Evolutionary conservation across 2,888 invertebrate genomes (phyloP).

Genomic region (Strigamia transsilvanica): DNA sequence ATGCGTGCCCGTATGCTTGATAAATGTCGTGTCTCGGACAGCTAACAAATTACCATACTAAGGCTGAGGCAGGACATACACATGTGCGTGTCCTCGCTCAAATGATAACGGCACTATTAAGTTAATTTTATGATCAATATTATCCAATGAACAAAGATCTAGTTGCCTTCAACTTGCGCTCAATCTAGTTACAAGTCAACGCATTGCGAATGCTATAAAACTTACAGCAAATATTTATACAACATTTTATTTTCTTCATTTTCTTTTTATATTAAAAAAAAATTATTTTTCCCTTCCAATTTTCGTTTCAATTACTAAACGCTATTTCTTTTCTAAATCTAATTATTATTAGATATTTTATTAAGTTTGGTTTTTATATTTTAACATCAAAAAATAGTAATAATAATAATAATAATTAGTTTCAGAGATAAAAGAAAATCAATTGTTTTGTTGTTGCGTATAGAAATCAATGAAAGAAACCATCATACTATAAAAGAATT

Average conservation of each 20-base stretch:
- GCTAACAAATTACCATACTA: slow-evolving; percentile 36
- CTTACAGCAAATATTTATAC: not conserved
- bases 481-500: too few relatives aligned
- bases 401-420: not conserved
- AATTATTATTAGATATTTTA: not conserved
- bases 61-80: slow-evolving; percentile 13
- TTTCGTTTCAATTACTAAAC: too few relatives aligned
- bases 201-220: not conserved
- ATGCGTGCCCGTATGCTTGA: slow-evolving; percentile 34
- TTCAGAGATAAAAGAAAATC: slow-evolving; percentile 1
- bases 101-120: slow-evolving; percentile 40
- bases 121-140: slow-evolving; percentile 43
- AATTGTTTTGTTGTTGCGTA: not conserved
- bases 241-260: not conserved
- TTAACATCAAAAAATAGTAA: not conserved
- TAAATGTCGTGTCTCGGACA: slow-evolving; percentile 38
- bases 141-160: slow-evolving; percentile 33
- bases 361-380: not conserved
- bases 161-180: slow-evolving; percentile 28
- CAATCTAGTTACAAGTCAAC: not conserved
- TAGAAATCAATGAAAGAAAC: not conserved
- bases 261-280: not conserved
- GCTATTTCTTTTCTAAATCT: not conserved
- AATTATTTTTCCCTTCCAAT: too few relatives aligned
- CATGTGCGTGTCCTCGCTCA: slow-evolving; percentile 33